A percentile compares a stretch with the other conserved stretches of the same genome.
These are phyloP conservation scores for Hormaphis cornu DNA, from an alignment of 1,140 invertebrate species.

Conservation along the genomic window DNA sequence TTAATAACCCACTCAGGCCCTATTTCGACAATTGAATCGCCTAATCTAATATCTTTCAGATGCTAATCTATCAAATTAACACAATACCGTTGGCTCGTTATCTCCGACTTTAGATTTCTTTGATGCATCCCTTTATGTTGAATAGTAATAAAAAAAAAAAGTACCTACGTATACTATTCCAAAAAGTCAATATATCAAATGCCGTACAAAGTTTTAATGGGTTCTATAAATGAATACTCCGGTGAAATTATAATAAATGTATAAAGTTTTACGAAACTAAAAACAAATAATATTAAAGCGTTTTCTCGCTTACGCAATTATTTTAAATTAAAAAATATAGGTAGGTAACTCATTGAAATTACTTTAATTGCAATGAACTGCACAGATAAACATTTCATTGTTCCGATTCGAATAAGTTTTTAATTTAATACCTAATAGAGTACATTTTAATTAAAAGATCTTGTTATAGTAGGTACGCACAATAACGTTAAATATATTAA, in stretches of 20 bases:
- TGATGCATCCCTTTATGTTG: not conserved
- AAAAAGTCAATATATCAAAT: conserved; percentile 12
- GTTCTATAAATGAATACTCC: not conserved
- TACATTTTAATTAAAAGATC: no score
- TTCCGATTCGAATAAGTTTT: not conserved
- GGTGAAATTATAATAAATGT: not conserved
- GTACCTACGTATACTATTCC: not conserved
- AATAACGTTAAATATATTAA: no score
- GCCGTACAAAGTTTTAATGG: not conserved
- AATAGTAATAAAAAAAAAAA: not conserved
- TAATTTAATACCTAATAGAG: no score
- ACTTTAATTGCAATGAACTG: not conserved
- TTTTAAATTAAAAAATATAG: not conserved
- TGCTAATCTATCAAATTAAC: conserved; percentile 28
- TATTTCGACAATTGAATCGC: conserved; percentile 17
- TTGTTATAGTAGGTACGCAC: no score
- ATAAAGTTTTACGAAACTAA: not conserved
- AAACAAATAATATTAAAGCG: not conserved
- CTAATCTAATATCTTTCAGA: conserved; percentile 7
- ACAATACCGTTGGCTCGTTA: conserved; percentile 18
- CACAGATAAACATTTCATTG: not conserved
- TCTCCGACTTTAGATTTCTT: conserved; percentile 11
- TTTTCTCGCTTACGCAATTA: not conserved
- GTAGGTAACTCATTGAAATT: not conserved
- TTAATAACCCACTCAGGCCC: conserved; percentile 11